phyloP scores from a whole-genome alignment of 2,797 vertebrate species.

The Myripristis jacobus region DNA sequence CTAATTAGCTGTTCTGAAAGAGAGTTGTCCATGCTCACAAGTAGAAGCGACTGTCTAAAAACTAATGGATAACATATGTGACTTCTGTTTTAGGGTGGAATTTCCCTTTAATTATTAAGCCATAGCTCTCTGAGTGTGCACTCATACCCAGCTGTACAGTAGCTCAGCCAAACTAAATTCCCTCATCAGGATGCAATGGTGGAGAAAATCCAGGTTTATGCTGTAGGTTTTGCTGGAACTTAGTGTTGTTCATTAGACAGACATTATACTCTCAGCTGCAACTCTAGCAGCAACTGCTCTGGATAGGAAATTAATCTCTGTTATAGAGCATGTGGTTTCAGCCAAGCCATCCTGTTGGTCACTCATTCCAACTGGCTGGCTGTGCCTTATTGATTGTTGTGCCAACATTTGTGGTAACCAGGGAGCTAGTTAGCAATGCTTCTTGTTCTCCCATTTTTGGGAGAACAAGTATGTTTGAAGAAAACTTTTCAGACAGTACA shows the following conservation, averaged over 20 bases:
- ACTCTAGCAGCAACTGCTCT: neutral
- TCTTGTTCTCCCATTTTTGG: neutral
- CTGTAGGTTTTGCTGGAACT: constrained; percentile 15
- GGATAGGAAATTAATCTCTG: neutral
- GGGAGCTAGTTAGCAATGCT: neutral
- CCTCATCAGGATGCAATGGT: constrained; percentile 10
- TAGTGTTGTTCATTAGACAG: constrained; percentile 18
- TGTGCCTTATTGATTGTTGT: constrained; percentile 9
- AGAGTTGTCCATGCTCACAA: constrained; percentile 59
- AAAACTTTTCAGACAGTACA: neutral
- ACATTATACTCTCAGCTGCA: neutral
- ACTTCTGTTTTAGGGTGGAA: constrained; percentile 57
- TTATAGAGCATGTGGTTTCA: neutral
- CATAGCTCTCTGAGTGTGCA: constrained; percentile 40
- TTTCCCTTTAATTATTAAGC: constrained; percentile 68
- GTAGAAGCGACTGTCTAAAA: constrained; percentile 51
- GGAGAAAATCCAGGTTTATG: constrained; percentile 18
- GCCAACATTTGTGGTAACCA: neutral
- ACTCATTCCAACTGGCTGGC: neutral
- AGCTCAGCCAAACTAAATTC: constrained; percentile 38
- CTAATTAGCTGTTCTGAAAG: constrained; percentile 70
- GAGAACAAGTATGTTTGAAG: neutral
- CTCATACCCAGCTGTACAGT: constrained; percentile 21
- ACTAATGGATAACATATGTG: constrained; percentile 57
- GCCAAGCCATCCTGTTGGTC: neutral